Evolutionary conservation across 2,797 vertebrate genomes (phyloP).

Genomic region (Scleropages formosus): DNA sequence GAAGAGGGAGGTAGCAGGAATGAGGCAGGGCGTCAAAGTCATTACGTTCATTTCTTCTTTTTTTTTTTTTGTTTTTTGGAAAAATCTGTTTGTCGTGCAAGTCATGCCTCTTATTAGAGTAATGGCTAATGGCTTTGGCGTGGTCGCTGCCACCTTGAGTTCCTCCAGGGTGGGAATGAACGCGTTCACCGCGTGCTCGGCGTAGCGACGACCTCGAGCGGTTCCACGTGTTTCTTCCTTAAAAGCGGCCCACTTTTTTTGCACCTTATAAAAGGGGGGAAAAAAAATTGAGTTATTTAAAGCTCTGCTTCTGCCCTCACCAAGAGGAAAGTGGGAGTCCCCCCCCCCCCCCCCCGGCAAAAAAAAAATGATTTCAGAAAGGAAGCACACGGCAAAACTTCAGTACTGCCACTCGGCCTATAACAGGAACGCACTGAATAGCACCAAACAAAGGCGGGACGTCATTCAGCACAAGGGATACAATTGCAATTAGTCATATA

Average conservation of each 20-base stretch:
- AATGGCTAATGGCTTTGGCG: conserved; percentile 38
- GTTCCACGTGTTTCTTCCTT: neutral
- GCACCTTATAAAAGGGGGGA: no score
- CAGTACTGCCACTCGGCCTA: no score
- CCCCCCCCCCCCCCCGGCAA: no score
- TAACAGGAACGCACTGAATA: no score
- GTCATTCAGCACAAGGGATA: no score
- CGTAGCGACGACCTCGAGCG: neutral
- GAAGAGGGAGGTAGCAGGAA: neutral
- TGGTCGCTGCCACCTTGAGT: conserved; percentile 35
- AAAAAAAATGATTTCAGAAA: no score
- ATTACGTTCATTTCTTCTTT: neutral
- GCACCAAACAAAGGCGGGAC: no score
- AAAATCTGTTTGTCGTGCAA: conserved; percentile 22
- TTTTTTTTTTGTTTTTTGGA: conserved; percentile 4
- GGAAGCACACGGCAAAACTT: no score
- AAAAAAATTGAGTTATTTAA: no score
- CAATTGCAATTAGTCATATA: no score
- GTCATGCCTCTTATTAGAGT: conserved; percentile 37
- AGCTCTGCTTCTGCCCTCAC: no score
- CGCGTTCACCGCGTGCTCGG: neutral
- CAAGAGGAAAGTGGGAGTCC: no score
- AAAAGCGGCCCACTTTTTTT: neutral
- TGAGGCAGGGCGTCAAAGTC: neutral
- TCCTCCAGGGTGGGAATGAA: neutral